Conservation (phyloP, 1,140 invertebrate species). For the Bombus pascuorum region DNA sequence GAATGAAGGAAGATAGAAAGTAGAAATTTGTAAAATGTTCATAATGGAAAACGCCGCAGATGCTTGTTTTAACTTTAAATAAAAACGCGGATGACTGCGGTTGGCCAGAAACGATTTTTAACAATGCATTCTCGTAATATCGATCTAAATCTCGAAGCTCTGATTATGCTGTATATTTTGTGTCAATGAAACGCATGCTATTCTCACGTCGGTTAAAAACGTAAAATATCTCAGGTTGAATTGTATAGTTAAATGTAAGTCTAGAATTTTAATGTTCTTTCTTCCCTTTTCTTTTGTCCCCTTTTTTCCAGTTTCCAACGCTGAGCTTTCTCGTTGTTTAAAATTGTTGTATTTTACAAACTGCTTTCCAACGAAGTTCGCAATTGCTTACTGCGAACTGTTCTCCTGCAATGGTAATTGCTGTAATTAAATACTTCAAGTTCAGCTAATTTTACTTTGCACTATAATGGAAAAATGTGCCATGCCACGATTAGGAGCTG, state of each 20-base stretch:
- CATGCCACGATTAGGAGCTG: background rate
- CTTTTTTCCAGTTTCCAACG: background rate
- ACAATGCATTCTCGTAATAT: background rate
- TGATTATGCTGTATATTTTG: background rate
- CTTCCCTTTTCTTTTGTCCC: background rate
- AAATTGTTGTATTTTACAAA: constrained; percentile 15
- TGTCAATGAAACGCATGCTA: background rate
- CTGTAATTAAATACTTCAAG: constrained; percentile 26
- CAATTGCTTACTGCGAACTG: constrained; percentile 2
- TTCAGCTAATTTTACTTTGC: constrained; percentile 16
- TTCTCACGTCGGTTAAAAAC: background rate
- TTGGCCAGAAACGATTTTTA: no score
- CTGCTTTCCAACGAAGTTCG: background rate
- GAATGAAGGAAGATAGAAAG: no score
- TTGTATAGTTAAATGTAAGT: background rate
- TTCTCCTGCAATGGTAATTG: constrained; percentile 4
- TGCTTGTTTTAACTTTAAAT: background rate
- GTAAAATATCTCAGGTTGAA: background rate
- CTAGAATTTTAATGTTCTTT: background rate
- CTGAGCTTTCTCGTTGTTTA: background rate
- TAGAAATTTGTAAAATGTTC: background rate
- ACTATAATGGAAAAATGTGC: background rate
- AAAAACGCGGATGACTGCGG: no score
- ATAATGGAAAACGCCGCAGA: no score
- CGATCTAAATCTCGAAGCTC: background rate